A percentile compares a stretch with the other conserved stretches of the same genome.
These are phyloP conservation scores for Epinephelus lanceolatus DNA, from an alignment of 2,113 vertebrate species.

Conservation along the genomic window DNA sequence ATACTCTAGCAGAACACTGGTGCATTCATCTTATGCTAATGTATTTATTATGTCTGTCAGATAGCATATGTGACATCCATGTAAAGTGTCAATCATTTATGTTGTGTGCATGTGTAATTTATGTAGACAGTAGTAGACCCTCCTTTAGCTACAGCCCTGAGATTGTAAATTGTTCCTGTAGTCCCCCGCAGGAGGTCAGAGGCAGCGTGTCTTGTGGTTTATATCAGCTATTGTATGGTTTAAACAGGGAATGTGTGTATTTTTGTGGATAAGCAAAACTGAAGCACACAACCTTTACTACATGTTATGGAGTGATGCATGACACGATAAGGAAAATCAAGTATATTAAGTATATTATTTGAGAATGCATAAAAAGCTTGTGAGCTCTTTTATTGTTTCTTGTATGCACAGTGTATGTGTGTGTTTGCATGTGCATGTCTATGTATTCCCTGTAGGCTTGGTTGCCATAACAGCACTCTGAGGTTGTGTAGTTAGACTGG, in stretches of 20 bases:
- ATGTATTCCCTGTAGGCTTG: constrained; percentile 16
- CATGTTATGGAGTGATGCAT: no score
- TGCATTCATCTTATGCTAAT: no score
- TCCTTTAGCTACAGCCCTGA: background rate
- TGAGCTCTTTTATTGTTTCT: background rate
- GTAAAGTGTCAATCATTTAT: no score
- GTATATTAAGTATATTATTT: no score
- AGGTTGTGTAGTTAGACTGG: constrained; percentile 1
- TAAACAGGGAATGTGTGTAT: background rate
- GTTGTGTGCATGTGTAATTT: no score
- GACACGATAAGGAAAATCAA: no score
- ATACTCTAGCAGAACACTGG: no score
- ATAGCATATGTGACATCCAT: no score
- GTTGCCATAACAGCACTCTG: constrained; percentile 42
- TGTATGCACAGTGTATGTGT: background rate
- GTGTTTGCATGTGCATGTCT: background rate
- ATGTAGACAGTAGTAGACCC: no score
- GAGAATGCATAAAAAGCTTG: background rate
- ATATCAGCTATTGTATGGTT: background rate
- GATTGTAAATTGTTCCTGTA: background rate
- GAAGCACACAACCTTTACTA: no score
- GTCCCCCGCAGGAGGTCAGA: background rate
- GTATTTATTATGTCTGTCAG: no score
- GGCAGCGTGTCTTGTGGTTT: background rate
- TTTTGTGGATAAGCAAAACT: background rate